Evolutionary conservation across 2,797 vertebrate genomes (phyloP).

Genomic region (Meriones psammophilus): DNA sequence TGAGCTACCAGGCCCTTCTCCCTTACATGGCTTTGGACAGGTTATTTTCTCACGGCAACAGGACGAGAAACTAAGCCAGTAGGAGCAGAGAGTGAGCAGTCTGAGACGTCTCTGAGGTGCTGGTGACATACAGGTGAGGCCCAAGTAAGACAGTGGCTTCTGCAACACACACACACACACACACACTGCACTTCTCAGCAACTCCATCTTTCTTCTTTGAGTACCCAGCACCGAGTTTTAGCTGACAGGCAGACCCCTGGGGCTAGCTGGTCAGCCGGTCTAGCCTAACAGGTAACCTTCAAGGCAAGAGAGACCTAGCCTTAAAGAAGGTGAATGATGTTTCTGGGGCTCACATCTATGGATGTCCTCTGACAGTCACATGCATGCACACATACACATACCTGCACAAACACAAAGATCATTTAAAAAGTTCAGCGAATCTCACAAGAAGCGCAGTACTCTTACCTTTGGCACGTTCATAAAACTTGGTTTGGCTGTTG

Average conservation of each 20-base stretch:
- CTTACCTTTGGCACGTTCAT: conserved; percentile 94
- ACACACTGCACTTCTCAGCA: neutral
- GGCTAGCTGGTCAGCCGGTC: neutral
- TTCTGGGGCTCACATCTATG: neutral
- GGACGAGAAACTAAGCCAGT: neutral
- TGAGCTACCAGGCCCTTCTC: neutral
- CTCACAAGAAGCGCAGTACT: neutral
- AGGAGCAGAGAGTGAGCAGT: neutral
- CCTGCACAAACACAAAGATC: neutral
- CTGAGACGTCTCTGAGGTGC: neutral
- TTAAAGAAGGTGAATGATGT: neutral
- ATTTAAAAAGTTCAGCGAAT: neutral
- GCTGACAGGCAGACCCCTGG: neutral
- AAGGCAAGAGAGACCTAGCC: neutral
- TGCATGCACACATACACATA: too few species aligned
- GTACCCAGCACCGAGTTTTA: neutral
- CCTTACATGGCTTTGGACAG: neutral
- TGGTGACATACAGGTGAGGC: neutral
- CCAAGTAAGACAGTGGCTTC: neutral
- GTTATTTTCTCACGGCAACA: neutral
- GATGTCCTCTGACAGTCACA: neutral
- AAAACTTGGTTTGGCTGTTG: conserved; percentile 94
- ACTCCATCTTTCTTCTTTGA: neutral
- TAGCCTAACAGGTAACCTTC: neutral
- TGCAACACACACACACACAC: too few species aligned